phyloP scores from a whole-genome alignment of 2,113 vertebrate genomes.

The Mola mola region DNA sequence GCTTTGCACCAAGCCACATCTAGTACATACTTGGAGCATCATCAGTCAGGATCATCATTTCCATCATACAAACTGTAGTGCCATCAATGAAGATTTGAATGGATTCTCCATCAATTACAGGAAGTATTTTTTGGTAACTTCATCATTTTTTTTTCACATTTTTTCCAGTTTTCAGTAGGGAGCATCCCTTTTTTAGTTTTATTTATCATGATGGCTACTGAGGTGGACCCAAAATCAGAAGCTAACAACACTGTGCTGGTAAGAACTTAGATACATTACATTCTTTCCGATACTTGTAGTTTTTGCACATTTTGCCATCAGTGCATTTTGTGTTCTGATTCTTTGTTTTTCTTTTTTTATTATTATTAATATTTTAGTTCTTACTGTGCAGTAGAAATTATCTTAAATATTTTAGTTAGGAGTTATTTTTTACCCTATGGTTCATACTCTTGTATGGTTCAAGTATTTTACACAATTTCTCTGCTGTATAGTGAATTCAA shows the following conservation, averaged over 20 bases:
- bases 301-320: background rate
- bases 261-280: constrained; percentile 4
- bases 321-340: background rate
- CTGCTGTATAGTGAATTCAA: too few species aligned
- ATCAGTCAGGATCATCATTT: constrained; percentile 29
- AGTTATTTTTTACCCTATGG: too few species aligned
- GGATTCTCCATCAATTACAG: background rate
- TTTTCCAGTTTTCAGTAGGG: background rate
- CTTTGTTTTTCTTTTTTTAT: background rate
- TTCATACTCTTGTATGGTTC: too few species aligned
- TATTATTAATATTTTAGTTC: too few species aligned
- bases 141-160: background rate
- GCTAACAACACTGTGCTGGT: constrained; percentile 38
- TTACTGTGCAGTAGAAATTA: too few species aligned
- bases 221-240: constrained; percentile 39
- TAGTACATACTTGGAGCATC: constrained; percentile 29
- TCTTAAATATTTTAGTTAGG: too few species aligned
- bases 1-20: constrained; percentile 41
- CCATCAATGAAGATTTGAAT: background rate
- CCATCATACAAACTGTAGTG: background rate
- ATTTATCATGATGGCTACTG: constrained; percentile 31
- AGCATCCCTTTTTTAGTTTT: background rate
- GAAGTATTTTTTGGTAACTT: background rate
- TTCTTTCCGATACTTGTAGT: background rate
- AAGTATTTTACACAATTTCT: too few species aligned